phyloP scores from a whole-genome alignment of 2,113 vertebrate genomes.

The Poecilia latipinna region DNA sequence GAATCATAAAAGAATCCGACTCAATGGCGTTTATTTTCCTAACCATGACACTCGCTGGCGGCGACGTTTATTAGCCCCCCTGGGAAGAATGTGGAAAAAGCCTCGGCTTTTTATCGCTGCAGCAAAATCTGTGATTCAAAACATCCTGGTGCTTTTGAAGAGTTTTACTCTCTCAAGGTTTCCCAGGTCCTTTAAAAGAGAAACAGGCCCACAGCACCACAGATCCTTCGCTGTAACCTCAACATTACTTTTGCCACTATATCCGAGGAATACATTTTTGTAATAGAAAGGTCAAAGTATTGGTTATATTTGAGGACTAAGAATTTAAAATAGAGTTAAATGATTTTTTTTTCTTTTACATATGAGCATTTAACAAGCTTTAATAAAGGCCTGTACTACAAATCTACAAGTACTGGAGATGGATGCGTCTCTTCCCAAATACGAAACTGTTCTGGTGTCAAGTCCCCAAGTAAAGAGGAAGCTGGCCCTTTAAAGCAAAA shows the following conservation, averaged over 20 bases:
- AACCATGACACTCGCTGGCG: background rate
- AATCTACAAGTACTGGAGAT: too few species aligned
- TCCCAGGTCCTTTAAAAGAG: background rate
- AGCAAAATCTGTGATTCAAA: background rate
- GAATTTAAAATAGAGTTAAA: too few species aligned
- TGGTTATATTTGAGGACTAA: too few species aligned
- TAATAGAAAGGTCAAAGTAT: background rate
- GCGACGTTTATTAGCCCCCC: too few species aligned
- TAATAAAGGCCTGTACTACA: too few species aligned
- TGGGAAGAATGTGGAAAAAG: background rate
- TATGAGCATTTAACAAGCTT: too few species aligned
- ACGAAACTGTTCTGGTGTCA: too few species aligned
- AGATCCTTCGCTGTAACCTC: background rate
- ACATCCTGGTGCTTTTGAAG: background rate
- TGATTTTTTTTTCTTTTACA: too few species aligned
- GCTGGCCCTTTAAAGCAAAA: too few species aligned
- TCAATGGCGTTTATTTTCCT: background rate
- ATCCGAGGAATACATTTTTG: background rate
- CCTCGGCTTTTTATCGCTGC: background rate
- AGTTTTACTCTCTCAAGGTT: background rate
- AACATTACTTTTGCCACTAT: background rate
- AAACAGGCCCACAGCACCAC: background rate
- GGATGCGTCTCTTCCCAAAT: too few species aligned
- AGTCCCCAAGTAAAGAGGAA: too few species aligned
- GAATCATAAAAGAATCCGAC: background rate